phyloP scores from a whole-genome alignment of 2,113 vertebrate species.

The Cathartes aura region DNA sequence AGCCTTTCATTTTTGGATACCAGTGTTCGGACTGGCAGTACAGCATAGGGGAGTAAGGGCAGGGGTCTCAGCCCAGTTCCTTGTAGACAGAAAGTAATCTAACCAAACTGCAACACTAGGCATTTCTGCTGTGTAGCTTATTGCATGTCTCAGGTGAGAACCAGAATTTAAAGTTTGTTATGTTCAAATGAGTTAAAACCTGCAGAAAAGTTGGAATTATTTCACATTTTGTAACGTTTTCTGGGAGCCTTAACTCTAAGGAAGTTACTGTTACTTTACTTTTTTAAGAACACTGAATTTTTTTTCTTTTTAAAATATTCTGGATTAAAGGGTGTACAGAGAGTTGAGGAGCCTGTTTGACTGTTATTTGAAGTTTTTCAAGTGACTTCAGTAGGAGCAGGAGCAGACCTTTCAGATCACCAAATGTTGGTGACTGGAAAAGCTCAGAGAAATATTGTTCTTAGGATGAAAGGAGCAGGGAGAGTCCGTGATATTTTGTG shows the following conservation, averaged over 20 bases:
- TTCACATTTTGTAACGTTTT: neutral
- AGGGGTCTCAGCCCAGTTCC: neutral
- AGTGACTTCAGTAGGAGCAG: neutral
- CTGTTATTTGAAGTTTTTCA: conserved; percentile 8
- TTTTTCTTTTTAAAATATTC: neutral
- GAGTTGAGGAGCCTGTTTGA: neutral
- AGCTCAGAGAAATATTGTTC: neutral
- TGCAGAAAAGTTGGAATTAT: neutral
- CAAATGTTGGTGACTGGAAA: neutral
- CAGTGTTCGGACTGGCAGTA: neutral
- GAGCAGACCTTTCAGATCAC: neutral
- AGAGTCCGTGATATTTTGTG: neutral
- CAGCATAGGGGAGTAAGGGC: neutral
- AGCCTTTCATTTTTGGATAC: neutral
- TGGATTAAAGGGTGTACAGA: neutral
- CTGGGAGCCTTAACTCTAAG: neutral
- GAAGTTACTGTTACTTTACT: neutral
- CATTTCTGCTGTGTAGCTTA: neutral
- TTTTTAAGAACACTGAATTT: neutral
- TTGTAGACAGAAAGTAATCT: neutral
- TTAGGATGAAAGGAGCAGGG: conserved; percentile 21
- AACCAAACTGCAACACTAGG: neutral
- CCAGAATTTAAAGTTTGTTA: neutral
- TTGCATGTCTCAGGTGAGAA: neutral
- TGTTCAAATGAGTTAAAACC: neutral